phyloP scores from a whole-genome alignment of 2,113 vertebrate species.

The Eurypyga helias region DNA sequence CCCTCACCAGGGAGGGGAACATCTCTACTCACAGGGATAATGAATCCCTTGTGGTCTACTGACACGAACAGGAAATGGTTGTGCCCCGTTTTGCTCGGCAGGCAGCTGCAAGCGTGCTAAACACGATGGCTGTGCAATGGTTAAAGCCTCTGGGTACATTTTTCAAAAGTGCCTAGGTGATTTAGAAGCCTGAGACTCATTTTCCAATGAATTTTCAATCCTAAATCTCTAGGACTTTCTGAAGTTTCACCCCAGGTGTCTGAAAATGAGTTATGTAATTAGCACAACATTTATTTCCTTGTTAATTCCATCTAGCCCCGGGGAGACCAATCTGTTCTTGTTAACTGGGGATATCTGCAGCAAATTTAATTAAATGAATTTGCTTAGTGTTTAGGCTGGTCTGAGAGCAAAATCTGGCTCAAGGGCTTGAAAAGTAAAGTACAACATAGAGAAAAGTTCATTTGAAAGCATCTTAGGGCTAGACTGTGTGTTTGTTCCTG shows the following conservation, averaged over 20 bases:
- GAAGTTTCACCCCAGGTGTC: constrained; percentile 43
- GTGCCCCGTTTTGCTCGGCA: neutral
- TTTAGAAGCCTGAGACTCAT: constrained; percentile 5
- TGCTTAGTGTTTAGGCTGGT: constrained; percentile 18
- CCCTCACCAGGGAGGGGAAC: neutral
- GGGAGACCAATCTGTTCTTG: constrained; percentile 53
- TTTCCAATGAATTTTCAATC: constrained; percentile 30
- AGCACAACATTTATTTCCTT: constrained; percentile 62
- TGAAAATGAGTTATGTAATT: constrained; percentile 62
- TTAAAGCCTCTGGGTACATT: neutral
- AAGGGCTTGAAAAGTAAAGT: constrained; percentile 1
- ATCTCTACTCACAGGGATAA: neutral
- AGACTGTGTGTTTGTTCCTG: neutral
- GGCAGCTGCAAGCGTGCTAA: neutral
- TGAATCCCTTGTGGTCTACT: neutral
- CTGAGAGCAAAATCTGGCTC: constrained; percentile 27
- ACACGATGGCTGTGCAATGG: neutral
- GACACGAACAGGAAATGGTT: neutral
- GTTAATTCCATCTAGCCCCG: constrained; percentile 50
- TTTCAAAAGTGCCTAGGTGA: neutral
- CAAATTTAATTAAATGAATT: constrained; percentile 61
- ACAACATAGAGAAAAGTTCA: neutral
- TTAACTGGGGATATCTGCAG: constrained; percentile 46
- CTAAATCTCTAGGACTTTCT: constrained; percentile 7
- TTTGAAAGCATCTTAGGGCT: neutral